Conservation (phyloP, 2,888 invertebrate genomes). For the Drosophila suboccidentalis region DNA sequence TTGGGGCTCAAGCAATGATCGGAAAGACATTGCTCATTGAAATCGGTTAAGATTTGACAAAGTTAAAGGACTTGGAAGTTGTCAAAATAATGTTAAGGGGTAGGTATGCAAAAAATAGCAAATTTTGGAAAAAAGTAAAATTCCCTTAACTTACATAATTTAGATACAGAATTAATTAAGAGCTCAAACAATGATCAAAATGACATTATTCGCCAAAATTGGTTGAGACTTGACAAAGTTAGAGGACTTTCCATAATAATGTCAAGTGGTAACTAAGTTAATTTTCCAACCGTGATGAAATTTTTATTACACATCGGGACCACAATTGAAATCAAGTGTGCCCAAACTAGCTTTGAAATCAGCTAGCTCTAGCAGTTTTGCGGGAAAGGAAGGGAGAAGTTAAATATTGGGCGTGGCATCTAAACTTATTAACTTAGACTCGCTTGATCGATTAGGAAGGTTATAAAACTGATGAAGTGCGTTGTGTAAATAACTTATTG, state of each 20-base stretch:
- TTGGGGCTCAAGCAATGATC: too few relatives aligned
- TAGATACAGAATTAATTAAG: not conserved
- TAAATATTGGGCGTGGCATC: not conserved
- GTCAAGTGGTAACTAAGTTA: too few relatives aligned
- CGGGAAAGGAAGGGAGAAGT: too few relatives aligned
- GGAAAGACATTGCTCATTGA: too few relatives aligned
- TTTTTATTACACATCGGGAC: too few relatives aligned
- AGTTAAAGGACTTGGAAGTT: too few relatives aligned
- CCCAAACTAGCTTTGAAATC: not conserved
- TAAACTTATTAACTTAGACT: not conserved
- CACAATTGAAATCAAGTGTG: too few relatives aligned
- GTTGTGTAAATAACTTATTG: not conserved
- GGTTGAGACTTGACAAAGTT: not conserved
- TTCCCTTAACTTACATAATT: not conserved
- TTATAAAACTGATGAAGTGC: not conserved
- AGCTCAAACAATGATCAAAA: not conserved
- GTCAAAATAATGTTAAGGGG: too few relatives aligned
- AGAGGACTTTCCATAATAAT: not conserved
- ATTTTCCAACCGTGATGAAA: too few relatives aligned
- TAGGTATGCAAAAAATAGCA: too few relatives aligned
- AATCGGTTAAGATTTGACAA: too few relatives aligned
- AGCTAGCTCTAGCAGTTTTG: not conserved
- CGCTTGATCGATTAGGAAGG: not conserved
- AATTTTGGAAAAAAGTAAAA: not conserved
- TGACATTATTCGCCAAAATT: not conserved